These are phyloP conservation scores for Malacoctenus gilli DNA, from an alignment of 2,797 vertebrate species.

Conservation along the genomic window DNA sequence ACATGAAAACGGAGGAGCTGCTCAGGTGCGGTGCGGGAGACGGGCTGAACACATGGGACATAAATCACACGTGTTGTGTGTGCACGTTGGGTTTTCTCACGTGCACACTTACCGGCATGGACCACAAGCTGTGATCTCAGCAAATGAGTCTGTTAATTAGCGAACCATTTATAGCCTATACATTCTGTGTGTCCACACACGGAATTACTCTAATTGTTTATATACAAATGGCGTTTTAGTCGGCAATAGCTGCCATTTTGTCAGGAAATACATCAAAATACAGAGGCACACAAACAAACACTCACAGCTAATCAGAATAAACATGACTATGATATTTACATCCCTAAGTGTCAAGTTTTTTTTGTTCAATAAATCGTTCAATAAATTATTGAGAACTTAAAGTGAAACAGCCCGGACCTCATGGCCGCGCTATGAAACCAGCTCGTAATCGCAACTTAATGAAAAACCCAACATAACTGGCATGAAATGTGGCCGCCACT, in stretches of 20 bases:
- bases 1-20: constrained; percentile 6
- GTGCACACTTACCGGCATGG: constrained; percentile 5
- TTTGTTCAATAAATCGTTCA: no score
- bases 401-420: no score
- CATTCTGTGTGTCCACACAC: constrained; percentile 69
- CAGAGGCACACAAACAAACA: no score
- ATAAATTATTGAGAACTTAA: background rate
- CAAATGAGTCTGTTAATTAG: constrained; percentile 63
- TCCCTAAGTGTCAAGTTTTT: no score
- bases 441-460: background rate
- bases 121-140: constrained; percentile 35
- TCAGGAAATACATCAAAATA: no score
- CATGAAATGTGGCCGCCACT: constrained; percentile 26
- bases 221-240: no score
- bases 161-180: constrained; percentile 51
- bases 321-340: no score
- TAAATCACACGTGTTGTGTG: background rate
- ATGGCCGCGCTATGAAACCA: constrained; percentile 1
- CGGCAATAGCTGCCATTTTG: no score
- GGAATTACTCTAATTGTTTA: no score
- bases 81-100: background rate
- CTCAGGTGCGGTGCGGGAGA: constrained; percentile 5
- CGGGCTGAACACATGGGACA: background rate
- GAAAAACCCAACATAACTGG: constrained; percentile 24
- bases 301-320: no score